These are phyloP conservation scores for Sebastes diaconus DNA, from an alignment of 2,797 vertebrate genomes.

Conservation along the genomic window DNA sequence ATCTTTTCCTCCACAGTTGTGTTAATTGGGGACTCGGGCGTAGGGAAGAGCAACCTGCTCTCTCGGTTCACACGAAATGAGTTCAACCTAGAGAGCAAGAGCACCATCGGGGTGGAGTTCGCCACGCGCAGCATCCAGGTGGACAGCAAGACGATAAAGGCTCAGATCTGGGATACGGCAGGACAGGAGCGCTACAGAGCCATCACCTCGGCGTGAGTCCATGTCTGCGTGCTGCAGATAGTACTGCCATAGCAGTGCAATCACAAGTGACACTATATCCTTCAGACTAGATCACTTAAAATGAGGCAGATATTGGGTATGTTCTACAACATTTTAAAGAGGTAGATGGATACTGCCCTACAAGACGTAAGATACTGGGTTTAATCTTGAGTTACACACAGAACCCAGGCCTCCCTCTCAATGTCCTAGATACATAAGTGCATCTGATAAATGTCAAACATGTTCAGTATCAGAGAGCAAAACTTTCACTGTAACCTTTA, in stretches of 20 bases:
- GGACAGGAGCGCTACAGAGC: constrained; percentile 97
- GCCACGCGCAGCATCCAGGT: constrained; percentile 98
- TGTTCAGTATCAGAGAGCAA: neutral
- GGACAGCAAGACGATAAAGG: constrained; percentile 97
- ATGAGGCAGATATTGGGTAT: neutral
- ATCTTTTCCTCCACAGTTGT: constrained; percentile 83
- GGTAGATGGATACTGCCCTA: neutral
- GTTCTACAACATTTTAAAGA: neutral
- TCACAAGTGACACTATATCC: neutral
- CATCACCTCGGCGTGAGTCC: constrained; percentile 96
- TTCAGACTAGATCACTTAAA: neutral
- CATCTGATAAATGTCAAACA: neutral
- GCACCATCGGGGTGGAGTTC: constrained; percentile 97
- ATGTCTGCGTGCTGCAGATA: neutral
- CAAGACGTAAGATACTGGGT: neutral
- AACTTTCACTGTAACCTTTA: neutral
- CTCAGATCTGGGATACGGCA: constrained; percentile 98
- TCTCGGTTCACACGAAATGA: constrained; percentile 97
- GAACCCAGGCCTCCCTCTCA: neutral
- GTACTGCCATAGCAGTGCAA: neutral
- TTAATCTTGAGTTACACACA: neutral
- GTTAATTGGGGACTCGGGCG: constrained; percentile 96
- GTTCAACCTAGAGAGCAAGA: constrained; percentile 98
- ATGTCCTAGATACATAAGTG: neutral
- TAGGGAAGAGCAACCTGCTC: constrained; percentile 96